Conservation (phyloP, 2,797 vertebrate species). For the Botia almorhae region DNA sequence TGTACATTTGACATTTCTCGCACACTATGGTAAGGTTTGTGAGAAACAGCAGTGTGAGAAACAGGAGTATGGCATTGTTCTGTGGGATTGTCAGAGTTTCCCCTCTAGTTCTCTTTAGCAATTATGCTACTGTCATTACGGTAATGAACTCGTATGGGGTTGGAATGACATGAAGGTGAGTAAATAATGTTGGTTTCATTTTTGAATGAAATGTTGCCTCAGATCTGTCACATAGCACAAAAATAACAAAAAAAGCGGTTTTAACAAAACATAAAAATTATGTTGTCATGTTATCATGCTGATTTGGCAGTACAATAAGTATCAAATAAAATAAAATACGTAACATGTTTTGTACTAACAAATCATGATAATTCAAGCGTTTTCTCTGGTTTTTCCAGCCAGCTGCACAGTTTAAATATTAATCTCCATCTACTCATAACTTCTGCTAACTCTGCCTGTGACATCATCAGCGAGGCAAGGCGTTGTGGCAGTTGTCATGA, state of each 20-base stretch:
- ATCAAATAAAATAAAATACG: neutral
- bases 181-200: too few species aligned
- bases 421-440: slow-evolving; percentile 1
- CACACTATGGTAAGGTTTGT: neutral
- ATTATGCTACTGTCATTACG: neutral
- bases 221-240: too few species aligned
- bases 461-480: slow-evolving; percentile 21
- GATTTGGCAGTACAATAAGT: neutral
- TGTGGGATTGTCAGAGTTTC: slow-evolving; percentile 18
- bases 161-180: neutral
- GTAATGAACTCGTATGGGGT: neutral
- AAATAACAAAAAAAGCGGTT: neutral
- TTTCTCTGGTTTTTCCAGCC: slow-evolving; percentile 23
- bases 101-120: neutral
- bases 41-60: slow-evolving; percentile 1
- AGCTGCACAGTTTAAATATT: neutral
- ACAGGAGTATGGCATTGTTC: neutral
- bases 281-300: neutral
- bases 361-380: neutral
- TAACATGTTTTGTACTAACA: neutral
- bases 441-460: slow-evolving; percentile 36
- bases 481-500: slow-evolving; percentile 11
- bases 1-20: slow-evolving; percentile 6
- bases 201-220: too few species aligned
- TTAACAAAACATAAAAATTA: neutral